Evolutionary conservation across 2,113 vertebrate species (phyloP).

Genomic region (Xyrauchen texanus): DNA sequence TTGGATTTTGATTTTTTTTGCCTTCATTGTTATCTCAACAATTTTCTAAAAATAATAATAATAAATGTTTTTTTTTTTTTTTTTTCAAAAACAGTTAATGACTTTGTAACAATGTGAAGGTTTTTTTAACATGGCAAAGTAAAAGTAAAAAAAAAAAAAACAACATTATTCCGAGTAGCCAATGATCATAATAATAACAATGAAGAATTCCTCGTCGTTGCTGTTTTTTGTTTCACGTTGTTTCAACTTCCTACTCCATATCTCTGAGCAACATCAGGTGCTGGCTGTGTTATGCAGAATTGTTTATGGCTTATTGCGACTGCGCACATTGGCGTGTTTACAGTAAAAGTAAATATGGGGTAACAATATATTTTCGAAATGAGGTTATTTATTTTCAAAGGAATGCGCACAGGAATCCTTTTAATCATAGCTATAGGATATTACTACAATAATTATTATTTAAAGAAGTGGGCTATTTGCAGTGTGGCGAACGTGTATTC

Average conservation of each 20-base stretch:
- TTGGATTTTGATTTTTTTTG: conserved; percentile 37
- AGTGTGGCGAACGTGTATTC: too few species aligned
- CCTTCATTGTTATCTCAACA: conserved; percentile 46
- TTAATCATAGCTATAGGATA: too few species aligned
- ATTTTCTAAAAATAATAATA: conserved; percentile 34
- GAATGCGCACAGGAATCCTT: too few species aligned
- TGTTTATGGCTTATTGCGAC: too few species aligned
- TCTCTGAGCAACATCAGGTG: too few species aligned
- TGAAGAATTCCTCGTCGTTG: not conserved
- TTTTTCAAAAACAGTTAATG: conserved; percentile 43
- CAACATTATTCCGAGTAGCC: not conserved
- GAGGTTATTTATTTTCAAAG: conserved; percentile 8
- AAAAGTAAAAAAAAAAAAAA: not conserved
- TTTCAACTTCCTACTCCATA: not conserved
- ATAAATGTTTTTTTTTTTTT: conserved; percentile 49
- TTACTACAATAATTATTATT: too few species aligned
- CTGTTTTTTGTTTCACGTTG: not conserved
- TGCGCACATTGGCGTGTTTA: conserved; percentile 12
- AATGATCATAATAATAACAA: not conserved
- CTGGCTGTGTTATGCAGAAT: too few species aligned
- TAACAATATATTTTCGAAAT: conserved; percentile 51
- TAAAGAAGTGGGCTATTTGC: too few species aligned
- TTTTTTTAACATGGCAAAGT: not conserved
- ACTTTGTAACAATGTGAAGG: conserved; percentile 14
- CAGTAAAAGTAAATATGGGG: not conserved